Base-by-base conservation (phyloP, 2,888 invertebrate species). In the Philopedon plagiatum region DNA sequence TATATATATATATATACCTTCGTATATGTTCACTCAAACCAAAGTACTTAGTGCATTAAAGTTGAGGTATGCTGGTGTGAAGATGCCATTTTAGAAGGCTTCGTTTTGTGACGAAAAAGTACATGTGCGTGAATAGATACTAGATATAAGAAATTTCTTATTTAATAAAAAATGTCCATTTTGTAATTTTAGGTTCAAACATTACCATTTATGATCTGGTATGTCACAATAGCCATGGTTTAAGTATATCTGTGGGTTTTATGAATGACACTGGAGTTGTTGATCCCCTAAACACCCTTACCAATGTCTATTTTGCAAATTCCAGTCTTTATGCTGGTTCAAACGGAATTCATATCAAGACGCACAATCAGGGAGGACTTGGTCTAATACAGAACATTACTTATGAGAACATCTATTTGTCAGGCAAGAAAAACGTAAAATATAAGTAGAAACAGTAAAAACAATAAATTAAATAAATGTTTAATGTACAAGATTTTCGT, bases 321-420 rank as follows among this genome's bases (percentile, higher is more conserved):
- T 67, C 69, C 7, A 39, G n/a, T 18, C 56, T 77, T 0, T 39
- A 19, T 23, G 62, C 66, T 15, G 75, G 76, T 21, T 63, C 65
- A n/a, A 77, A 77, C 37, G 76, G 66, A 7, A 76, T 77, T 34
- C 77, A 77, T 39, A 69, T 77, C 4, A 77, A 77, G 60, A 77
- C 77, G 0, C 77, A 77, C 34, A 61, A 71, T 13, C 75, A 76
- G 58, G 76, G 65, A 2, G 75, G 74, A 5, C 8, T 26, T 15
- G 77, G 77, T 11, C 39, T 56, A 1, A 71, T 77, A 18, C 32
- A 57, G 21, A 71, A 62, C 41, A 62, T 77, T 13, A 71, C 73
- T 11, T 77, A 77, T 21, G 62, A 64, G 39, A 76, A 76, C 49
- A 77, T 77, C 29, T 21, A 1, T 7, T 13, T 44, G 1, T 13